Evolutionary conservation across 2,888 invertebrate genomes (phyloP), one percentile per base, ranked within the genome.

Genomic region (Halictus quadricinctus): DNA sequence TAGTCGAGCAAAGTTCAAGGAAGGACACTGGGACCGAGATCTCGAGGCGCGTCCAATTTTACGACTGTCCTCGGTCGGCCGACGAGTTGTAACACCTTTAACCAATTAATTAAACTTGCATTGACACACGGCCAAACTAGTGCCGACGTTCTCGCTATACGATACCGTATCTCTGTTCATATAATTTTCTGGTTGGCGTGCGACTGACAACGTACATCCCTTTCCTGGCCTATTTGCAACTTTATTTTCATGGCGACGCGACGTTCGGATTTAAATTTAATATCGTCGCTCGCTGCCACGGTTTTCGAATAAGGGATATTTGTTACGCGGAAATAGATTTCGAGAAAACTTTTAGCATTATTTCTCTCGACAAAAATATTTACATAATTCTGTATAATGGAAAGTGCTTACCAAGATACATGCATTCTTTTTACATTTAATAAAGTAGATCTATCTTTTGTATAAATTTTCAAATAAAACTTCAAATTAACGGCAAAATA

Each of bases 101-200:
- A 79, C 18, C 46, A 13, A 85, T 89, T 85, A 88, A 87, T 89
- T 84, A 85, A 41, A 21, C 80, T 72, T 72, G 43, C 77, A 80
- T 87, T 87, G 88, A 86, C 83, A 48, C 75, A 58, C 48, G 13
- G 88, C 89, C 88, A 83, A 80, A 80, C 80, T 60, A 78, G 69
- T 73, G 43, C 72, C 73, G 69, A 75, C 73, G 36, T 36, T 72
- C 15, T 15, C 25, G 60, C 36, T 74, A 46, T 54, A 12, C 12
- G 60, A n/a, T 13, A 75, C 41, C 66, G 74, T 41, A 66, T 66
- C 60, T 46, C 50, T 70, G 78, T 76, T 83, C 72, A 77, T 73
- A 88, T 80, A 79, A 76, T 79, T 74, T 69, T 80, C 69, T 8
- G 7, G 25, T 64, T 77, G 80, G 77, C 80, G 48, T 54, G 50